Base-by-base conservation (phyloP, 1,140 invertebrate species). In the Polypedilum vanderplanki region DNA sequence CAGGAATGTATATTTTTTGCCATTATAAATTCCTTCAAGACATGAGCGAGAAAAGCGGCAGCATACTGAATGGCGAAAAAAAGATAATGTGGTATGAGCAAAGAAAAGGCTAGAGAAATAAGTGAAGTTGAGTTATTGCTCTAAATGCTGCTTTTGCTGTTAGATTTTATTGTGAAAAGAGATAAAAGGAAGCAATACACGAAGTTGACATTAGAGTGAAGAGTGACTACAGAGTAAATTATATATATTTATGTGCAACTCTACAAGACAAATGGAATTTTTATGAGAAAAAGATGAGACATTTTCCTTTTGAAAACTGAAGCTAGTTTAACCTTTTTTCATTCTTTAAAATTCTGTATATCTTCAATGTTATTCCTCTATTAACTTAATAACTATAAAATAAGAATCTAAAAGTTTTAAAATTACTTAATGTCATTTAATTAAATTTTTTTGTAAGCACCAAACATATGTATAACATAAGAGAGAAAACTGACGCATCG, bases 1-100 rank as follows among this genome's bases (percentile, higher is more conserved):
- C 12, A 57, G n/a, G 46, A 57, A 57, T 57, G 46, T 57, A 57
- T n/a, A 12, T 15, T 57, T 57, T 15, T 57, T 57, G 46, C 46
- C 10, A 57, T 57, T 57, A 57, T 57, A 57, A 57, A 57, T 57
- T 57, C 46, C 46, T 57, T 57, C 46, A 57, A 57, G 46, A 57
- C 46, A 57, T 57, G n/a, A 57, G 46, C 46, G 46, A 57, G 12
- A 57, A 57, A n/a, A n/a, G 12, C 46, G 12, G n/a, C 41, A 57
- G 10, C 46, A 57, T 46, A 57, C 46, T 12, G 41, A 57, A 57
- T 15, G 46, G n/a, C 3, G 46, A 57, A n/a, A 57, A 57, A 57
- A 57, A 12, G n/a, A 57, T 15, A 15, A 57, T 4, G 46, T 12
- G 46, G 24, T 33, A 33, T 33, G 24, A 33, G 24, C 5, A 5